phyloP scores from a whole-genome alignment of 2,888 invertebrate genomes.

The Agriopis aurantiaria region DNA sequence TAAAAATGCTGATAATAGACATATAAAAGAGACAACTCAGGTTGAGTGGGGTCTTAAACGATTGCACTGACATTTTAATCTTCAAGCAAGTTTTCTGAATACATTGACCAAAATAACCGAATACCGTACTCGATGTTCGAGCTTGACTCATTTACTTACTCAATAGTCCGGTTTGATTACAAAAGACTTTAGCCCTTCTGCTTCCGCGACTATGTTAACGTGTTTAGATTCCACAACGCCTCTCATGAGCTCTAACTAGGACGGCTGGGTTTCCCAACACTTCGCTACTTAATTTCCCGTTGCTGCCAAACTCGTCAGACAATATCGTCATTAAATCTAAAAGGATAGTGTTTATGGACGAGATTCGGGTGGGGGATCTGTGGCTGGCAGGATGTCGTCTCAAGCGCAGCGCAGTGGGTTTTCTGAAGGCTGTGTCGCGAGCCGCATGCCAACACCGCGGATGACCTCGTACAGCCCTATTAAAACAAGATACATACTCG shows the following conservation, averaged over 20 bases:
- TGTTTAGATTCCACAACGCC: slow-evolving; percentile 51
- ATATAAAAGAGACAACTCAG: too few relatives aligned
- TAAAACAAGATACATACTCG: slow-evolving; percentile 79
- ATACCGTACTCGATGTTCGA: slow-evolving; percentile 11
- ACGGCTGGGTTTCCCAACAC: slow-evolving; percentile 75
- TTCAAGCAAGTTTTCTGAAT: slow-evolving; percentile 31
- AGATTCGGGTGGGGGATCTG: slow-evolving; percentile 65
- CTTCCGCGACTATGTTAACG: slow-evolving; percentile 52
- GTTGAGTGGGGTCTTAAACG: not conserved
- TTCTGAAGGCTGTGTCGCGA: slow-evolving; percentile 85
- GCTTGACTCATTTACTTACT: slow-evolving; percentile 14
- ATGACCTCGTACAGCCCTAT: slow-evolving; percentile 82
- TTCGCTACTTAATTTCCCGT: slow-evolving; percentile 60
- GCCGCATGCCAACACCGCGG: slow-evolving; percentile 83
- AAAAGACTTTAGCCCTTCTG: slow-evolving; percentile 38
- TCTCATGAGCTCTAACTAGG: slow-evolving; percentile 48
- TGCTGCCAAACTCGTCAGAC: slow-evolving; percentile 59
- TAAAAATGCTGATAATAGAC: too few relatives aligned
- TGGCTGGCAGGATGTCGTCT: slow-evolving; percentile 74
- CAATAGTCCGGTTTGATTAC: slow-evolving; percentile 19
- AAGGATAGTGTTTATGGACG: slow-evolving; percentile 64
- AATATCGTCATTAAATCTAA: slow-evolving; percentile 72
- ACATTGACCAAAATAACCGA: slow-evolving; percentile 29
- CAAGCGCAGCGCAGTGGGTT: slow-evolving; percentile 80
- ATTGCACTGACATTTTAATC: slow-evolving; percentile 15